These are phyloP conservation scores for Hydraecia micacea DNA, from an alignment of 2,888 invertebrate genomes.

Conservation along the genomic window DNA sequence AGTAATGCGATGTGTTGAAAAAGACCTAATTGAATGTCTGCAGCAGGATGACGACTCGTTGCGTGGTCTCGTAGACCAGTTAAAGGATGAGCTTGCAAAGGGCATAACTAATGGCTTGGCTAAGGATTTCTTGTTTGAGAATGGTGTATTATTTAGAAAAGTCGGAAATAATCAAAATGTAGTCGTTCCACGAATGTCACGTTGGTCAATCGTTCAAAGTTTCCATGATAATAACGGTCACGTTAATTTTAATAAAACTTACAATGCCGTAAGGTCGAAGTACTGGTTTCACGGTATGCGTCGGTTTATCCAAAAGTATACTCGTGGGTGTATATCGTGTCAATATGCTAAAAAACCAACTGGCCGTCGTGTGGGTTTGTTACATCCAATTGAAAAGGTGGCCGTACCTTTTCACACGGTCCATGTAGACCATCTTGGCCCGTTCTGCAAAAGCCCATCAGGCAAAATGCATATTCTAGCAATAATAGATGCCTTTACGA, in stretches of 20 bases:
- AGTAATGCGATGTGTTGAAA: neutral
- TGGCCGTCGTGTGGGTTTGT: too few relatives aligned
- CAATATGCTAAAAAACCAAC: neutral
- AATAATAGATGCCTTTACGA: neutral
- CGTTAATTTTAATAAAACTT: slow-evolving; percentile 11
- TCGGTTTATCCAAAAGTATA: neutral
- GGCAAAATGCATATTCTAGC: neutral
- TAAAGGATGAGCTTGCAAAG: too few relatives aligned
- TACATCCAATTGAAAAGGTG: too few relatives aligned
- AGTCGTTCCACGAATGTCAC: too few relatives aligned
- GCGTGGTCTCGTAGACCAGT: too few relatives aligned
- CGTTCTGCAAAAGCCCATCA: neutral
- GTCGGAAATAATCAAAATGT: too few relatives aligned
- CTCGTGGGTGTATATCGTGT: neutral
- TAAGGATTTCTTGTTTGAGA: too few relatives aligned
- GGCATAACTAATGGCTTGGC: too few relatives aligned
- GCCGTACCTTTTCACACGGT: too few relatives aligned
- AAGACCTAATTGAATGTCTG: too few relatives aligned
- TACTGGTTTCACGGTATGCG: neutral
- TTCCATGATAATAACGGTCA: slow-evolving; percentile 4
- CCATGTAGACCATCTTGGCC: neutral
- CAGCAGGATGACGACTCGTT: too few relatives aligned
- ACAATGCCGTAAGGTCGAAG: neutral
- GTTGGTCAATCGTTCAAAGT: neutral
- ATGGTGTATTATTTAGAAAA: too few relatives aligned